Evolutionary conservation across 2,113 vertebrate species (phyloP).

Genomic region (Sylvilagus bachmani): DNA sequence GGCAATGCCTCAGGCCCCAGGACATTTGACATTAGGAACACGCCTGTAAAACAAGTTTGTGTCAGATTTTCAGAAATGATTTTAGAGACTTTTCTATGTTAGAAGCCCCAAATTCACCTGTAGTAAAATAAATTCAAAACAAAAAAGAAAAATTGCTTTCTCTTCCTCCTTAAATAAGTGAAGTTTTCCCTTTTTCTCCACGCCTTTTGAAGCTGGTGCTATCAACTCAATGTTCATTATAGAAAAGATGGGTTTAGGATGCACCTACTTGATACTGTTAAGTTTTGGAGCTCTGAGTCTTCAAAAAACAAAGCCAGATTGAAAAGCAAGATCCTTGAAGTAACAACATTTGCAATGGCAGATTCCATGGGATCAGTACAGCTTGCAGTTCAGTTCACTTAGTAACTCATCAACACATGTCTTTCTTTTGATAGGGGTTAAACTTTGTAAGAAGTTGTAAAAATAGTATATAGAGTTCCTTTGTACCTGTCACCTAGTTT

Average conservation of each 20-base stretch:
- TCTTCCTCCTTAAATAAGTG: background rate
- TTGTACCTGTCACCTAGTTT: background rate
- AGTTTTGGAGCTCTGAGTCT: background rate
- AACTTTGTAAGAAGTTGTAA: background rate
- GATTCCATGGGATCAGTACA: background rate
- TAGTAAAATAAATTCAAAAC: background rate
- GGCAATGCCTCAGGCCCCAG: too few relatives aligned
- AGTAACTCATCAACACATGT: background rate
- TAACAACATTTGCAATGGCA: background rate
- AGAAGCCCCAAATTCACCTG: background rate
- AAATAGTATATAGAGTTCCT: background rate
- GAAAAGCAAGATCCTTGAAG: background rate
- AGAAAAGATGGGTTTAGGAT: background rate
- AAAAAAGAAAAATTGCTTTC: background rate
- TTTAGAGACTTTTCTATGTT: background rate
- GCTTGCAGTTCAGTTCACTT: background rate
- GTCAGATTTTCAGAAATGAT: constrained; percentile 2
- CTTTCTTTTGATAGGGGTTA: constrained; percentile 31
- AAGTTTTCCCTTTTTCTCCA: background rate
- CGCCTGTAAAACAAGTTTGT: background rate
- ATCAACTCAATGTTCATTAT: background rate
- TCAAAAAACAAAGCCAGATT: background rate
- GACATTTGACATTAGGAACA: background rate
- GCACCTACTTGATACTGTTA: background rate
- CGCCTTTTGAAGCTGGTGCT: background rate